These are phyloP conservation scores for Cyprinodon diabolis DNA, from an alignment of 2,797 vertebrate species.

Conservation along the genomic window DNA sequence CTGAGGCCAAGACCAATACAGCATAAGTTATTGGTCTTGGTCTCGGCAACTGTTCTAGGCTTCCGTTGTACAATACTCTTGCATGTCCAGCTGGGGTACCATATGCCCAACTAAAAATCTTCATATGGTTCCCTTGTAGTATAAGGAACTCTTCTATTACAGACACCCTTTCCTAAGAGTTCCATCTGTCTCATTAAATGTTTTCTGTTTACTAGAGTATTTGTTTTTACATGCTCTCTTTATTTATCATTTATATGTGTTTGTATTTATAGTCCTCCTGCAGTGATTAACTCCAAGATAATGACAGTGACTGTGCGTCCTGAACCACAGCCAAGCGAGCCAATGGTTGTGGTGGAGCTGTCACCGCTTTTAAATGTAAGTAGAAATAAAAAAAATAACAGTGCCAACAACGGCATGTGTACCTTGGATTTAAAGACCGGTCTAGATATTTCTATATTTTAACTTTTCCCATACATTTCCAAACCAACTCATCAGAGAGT, in stretches of 20 bases:
- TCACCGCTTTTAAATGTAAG: conserved; percentile 89
- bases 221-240: conserved; percentile 14
- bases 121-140: no score
- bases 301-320: conserved; percentile 94
- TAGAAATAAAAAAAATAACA: conserved; percentile 16
- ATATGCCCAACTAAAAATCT: no score
- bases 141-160: conserved; percentile 41
- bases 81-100: no score
- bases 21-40: no score
- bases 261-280: conserved; percentile 80
- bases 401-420: background rate
- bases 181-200: conserved; percentile 46
- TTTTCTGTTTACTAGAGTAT: conserved; percentile 13
- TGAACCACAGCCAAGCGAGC: conserved; percentile 88
- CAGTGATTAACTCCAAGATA: conserved; percentile 92
- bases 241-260: background rate
- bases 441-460: conserved; percentile 2
- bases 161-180: conserved; percentile 12
- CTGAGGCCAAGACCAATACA: no score
- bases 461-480: background rate
- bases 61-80: no score
- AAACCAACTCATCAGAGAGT: background rate
- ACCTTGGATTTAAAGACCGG: background rate
- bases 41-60: no score
- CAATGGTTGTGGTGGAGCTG: conserved; percentile 93